A percentile compares a stretch with the other conserved stretches of the same genome.
These are phyloP conservation scores for Chrysochloris asiatica DNA, from an alignment of 2,113 vertebrate species.

Conservation along the genomic window DNA sequence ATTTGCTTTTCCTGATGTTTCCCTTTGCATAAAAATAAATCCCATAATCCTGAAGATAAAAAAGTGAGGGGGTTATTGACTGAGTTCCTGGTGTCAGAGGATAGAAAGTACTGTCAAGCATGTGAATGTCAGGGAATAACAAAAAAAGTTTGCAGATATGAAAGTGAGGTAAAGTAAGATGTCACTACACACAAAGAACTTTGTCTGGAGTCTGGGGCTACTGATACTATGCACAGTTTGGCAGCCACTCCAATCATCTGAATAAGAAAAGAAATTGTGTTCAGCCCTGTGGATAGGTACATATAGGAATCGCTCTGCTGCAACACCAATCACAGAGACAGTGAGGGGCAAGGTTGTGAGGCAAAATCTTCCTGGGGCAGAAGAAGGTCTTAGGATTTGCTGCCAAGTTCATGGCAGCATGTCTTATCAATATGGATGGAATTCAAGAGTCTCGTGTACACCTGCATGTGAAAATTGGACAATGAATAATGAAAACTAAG, in stretches of 20 bases:
- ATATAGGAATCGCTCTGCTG: background rate
- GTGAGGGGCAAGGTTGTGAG: fast-evolving
- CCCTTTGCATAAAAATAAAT: conserved; percentile 73
- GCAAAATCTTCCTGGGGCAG: fast-evolving
- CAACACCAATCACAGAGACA: background rate
- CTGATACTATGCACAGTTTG: too few relatives aligned
- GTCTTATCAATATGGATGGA: fast-evolving
- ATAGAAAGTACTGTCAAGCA: conserved; percentile 67
- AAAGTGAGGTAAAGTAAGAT: conserved; percentile 68
- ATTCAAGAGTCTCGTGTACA: too few relatives aligned
- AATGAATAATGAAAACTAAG: background rate
- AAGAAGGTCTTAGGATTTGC: fast-evolving
- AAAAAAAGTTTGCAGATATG: conserved; percentile 72
- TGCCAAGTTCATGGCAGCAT: fast-evolving
- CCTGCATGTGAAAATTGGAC: background rate
- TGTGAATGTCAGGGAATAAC: conserved; percentile 66
- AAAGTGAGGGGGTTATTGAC: conserved; percentile 65
- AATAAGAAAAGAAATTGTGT: conserved; percentile 12
- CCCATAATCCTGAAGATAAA: conserved; percentile 75
- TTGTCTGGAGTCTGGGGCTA: background rate
- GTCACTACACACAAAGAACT: conserved; percentile 28
- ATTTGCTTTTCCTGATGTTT: conserved; percentile 74
- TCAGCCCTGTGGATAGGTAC: background rate
- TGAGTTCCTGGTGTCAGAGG: conserved; percentile 72
- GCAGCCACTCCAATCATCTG: background rate